phyloP scores from a whole-genome alignment of 2,113 vertebrate genomes.

The Pelecanoides urinatrix region DNA sequence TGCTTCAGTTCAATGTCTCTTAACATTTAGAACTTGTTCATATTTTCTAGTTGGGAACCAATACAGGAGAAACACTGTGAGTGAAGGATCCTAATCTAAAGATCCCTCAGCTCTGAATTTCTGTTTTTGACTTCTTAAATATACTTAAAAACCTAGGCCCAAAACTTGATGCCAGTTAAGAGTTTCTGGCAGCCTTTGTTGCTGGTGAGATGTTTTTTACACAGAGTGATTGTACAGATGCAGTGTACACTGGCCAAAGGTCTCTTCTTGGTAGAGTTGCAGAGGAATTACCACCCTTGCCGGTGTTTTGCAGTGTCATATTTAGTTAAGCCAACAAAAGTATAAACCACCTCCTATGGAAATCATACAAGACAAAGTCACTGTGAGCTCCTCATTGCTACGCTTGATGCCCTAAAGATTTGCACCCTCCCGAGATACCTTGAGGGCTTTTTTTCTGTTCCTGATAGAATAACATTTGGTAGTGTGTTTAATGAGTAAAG shows the following conservation, averaged over 20 bases:
- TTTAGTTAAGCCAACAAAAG: neutral
- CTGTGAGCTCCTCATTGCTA: neutral
- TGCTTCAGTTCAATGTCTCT: neutral
- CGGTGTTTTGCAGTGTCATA: neutral
- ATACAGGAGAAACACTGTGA: neutral
- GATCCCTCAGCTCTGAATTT: neutral
- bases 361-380: neutral
- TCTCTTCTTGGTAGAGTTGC: neutral
- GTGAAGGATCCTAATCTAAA: neutral
- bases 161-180: neutral
- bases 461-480: neutral
- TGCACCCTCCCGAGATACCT: accelerated
- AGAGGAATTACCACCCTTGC: neutral
- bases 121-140: neutral
- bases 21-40: neutral
- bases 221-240: neutral
- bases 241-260: neutral
- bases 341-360: neutral
- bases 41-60: neutral
- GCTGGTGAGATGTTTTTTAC: neutral
- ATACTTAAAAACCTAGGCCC: neutral
- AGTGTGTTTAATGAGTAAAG: neutral
- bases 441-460: neutral
- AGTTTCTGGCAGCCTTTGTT: neutral
- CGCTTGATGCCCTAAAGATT: accelerated